Base-by-base conservation (phyloP, 2,113 vertebrate species). In the Etheostoma spectabile region DNA sequence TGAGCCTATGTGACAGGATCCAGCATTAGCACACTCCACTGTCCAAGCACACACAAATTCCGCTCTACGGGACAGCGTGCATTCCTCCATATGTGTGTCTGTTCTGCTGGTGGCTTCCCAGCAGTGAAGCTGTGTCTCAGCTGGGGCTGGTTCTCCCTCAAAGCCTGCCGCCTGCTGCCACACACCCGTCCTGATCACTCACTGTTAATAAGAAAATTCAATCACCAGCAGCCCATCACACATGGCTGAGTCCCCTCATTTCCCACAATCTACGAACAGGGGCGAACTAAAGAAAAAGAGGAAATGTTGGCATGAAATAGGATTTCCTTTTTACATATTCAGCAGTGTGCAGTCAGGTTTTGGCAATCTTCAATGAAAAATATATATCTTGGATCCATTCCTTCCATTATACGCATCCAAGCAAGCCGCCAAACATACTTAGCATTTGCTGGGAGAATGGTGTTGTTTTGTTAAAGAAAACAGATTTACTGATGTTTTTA, bases 121-220 rank as follows among this genome's bases (percentile, higher is more conserved):
- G 78, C 85, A 71, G 85, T 33, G 49, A 79, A 61, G 73, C 80
- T 61, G 57, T n/a, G 33, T 87, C 86, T 88, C 91, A 88, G 85
- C 84, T 88, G 89, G 89, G 65, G 21, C 52, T 56, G 82, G 80
- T 93, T 86, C 76, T 82, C 77, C 83, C 71, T 84, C 77, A 85
- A 83, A 89, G 83, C 67, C 59, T 35, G 66, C 77, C 53, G 70
- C 87, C 84, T 88, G 88, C 82, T 88, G 79, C 80, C 71, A 75
- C 76, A 80, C 27, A 85, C 75, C 82, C 68, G 62, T 82, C 91
- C 86, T 71, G 87, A 90, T 92, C 85, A 86, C 77, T 88, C 87
- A 79, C 69, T 84, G 83, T 66, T 84, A 77, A 92, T 85, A 83
- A 68, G 79, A 90, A 89, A 86, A 93, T 91, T 84, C 75, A 92